Evolutionary conservation across 1,140 invertebrate genomes (phyloP).

Genomic region (Stratiolaelaps scimitus): DNA sequence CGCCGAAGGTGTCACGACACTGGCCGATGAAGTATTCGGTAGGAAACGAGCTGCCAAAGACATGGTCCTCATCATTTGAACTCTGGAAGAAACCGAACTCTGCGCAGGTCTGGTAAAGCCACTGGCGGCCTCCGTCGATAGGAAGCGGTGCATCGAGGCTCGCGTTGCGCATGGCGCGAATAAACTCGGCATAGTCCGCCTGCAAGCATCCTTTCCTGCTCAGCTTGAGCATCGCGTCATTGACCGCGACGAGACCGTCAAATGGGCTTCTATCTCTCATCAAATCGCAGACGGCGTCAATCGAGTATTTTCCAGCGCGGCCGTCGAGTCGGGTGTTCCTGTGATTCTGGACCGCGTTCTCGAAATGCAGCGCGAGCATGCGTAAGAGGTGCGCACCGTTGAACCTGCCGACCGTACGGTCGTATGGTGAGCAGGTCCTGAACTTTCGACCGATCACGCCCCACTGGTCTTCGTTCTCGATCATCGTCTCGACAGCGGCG

Average conservation of each 20-base stretch:
- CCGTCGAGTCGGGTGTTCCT: slow-evolving; percentile 54
- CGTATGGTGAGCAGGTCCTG: slow-evolving; percentile 62
- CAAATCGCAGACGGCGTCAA: slow-evolving; percentile 61
- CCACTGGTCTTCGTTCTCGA: slow-evolving; percentile 51
- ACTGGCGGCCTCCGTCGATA: slow-evolving; percentile 49
- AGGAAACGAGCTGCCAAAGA: slow-evolving; percentile 64
- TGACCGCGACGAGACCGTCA: slow-evolving; percentile 58
- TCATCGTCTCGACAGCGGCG: slow-evolving; percentile 50
- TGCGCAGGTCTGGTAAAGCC: slow-evolving; percentile 85
- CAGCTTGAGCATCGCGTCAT: slow-evolving; percentile 55
- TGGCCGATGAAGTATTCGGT: slow-evolving; percentile 64
- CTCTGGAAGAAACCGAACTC: slow-evolving; percentile 92
- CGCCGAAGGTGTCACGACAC: slow-evolving; percentile 64
- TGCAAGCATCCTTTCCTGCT: slow-evolving; percentile 57
- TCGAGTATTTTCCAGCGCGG: slow-evolving; percentile 56
- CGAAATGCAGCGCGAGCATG: slow-evolving; percentile 59
- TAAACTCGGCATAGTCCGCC: slow-evolving; percentile 64
- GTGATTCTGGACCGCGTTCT: slow-evolving; percentile 81
- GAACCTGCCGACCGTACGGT: slow-evolving; percentile 50
- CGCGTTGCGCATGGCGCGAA: slow-evolving; percentile 55
- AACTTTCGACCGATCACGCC: slow-evolving; percentile 53
- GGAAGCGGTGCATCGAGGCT: slow-evolving; percentile 46
- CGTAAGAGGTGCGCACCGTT: slow-evolving; percentile 68
- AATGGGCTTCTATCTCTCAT: slow-evolving; percentile 54
- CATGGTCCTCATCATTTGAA: slow-evolving; percentile 54